Base-by-base conservation (phyloP, 2,888 invertebrate genomes). In the Anorthoa munda region DNA sequence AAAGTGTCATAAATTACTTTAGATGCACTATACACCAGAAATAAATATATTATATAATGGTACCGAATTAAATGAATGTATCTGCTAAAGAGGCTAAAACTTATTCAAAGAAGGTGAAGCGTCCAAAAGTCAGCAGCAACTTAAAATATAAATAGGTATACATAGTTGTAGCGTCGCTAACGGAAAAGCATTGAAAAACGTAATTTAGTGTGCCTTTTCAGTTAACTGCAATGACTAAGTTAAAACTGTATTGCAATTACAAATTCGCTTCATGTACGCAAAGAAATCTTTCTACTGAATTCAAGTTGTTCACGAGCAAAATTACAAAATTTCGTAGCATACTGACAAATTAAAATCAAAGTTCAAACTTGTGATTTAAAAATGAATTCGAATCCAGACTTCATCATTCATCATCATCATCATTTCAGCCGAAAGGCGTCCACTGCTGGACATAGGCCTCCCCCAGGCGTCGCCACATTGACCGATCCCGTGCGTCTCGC, bases 221-320 rank as follows among this genome's bases (percentile, higher is more conserved):
- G 55, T 15, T 21, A 45, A 61, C 15, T 79, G 64, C 46, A 65
- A 56, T 51, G 46, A 53, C 79, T n/a, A 58, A 59, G 45, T 56
- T 65, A 39, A 56, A 75, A 51, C 26, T 51, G 50, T 59, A 23
- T 50, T 4, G 63, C 31, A 66, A 75, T 75, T 80, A 66, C 31
- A 46, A 80, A 80, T 80, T 75, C 50, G 13, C 45, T 78, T 67
- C 31, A 60, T 68, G 63, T 63, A 53, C 53, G 13, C 9, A 50
- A 63, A 45, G 11, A 55, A 51, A 55, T 55, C 23, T 61, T 64
- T 53, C 13, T 55, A 67, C n/a, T 26, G 45, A 65, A 65, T 73
- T 60, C 17, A 46, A 65, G 23, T 51, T 55, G 18, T 39, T 72
- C 31, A 64, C 26, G 21, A 53, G 45, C 7, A 50, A 55, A 77